These are phyloP conservation scores for Aphelocoma coerulescens DNA, from an alignment of 2,113 vertebrate genomes.

Conservation along the genomic window DNA sequence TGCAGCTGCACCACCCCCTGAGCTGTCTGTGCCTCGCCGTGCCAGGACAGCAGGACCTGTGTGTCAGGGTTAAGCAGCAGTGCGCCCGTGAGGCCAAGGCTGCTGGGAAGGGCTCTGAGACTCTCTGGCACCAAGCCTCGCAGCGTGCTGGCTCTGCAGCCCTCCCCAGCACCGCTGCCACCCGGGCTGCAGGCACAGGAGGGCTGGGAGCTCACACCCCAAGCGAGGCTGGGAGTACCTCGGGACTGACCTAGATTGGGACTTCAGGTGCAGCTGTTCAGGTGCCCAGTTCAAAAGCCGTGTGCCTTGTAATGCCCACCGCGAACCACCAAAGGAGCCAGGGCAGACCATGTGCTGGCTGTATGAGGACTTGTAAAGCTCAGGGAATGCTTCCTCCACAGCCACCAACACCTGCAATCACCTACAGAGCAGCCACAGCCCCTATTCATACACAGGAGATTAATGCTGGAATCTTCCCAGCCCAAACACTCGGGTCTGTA, in stretches of 20 bases:
- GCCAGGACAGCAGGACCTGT: not conserved
- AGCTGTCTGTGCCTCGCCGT: not conserved
- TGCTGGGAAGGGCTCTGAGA: not conserved
- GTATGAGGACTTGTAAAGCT: not conserved
- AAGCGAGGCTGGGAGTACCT: fast-evolving
- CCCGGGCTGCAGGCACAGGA: not conserved
- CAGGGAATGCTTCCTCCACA: not conserved
- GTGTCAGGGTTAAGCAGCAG: not conserved
- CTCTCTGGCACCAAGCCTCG: not conserved
- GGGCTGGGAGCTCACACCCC: not conserved
- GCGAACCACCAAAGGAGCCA: not conserved
- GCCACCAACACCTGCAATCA: not conserved
- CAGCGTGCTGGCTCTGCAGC: not conserved
- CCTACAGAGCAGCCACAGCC: not conserved
- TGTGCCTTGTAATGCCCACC: not conserved
- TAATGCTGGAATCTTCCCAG: not conserved
- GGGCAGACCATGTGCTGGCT: not conserved
- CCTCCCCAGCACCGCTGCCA: not conserved
- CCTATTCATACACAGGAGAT: not conserved
- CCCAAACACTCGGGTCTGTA: not conserved
- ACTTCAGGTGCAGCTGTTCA: not conserved
- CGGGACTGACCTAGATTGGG: not conserved
- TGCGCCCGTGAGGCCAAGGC: not conserved
- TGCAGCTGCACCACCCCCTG: not conserved
- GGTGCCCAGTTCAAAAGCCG: not conserved